A percentile compares a stretch with the other conserved stretches of the same genome.
These are phyloP conservation scores for Dermolepida albohirtum DNA, from an alignment of 2,888 invertebrate species.

Conservation along the genomic window DNA sequence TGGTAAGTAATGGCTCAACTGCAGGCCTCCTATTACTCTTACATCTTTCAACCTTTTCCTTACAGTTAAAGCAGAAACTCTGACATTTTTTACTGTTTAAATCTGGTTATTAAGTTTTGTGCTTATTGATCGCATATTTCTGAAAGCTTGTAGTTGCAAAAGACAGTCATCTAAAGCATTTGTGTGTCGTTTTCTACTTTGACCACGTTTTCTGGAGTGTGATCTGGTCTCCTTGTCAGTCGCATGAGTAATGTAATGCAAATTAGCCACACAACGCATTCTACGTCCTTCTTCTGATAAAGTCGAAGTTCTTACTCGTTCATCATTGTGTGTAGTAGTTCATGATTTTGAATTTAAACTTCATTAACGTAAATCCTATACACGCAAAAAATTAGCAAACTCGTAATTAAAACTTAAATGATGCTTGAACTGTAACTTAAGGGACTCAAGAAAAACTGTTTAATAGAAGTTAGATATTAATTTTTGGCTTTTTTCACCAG, in stretches of 20 bases:
- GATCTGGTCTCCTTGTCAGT: not conserved
- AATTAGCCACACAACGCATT: conserved; percentile 1
- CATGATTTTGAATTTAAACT: not conserved
- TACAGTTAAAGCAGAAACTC: not conserved
- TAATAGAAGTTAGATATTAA: not conserved
- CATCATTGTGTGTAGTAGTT: not conserved
- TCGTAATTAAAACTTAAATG: too few species aligned
- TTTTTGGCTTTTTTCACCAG: not conserved
- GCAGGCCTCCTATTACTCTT: too few species aligned
- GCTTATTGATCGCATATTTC: not conserved
- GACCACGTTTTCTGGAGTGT: not conserved
- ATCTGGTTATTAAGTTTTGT: not conserved
- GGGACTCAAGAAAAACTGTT: not conserved
- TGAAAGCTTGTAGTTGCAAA: not conserved
- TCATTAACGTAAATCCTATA: not conserved
- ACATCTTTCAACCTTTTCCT: not conserved
- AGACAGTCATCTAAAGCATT: not conserved
- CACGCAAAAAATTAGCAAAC: not conserved
- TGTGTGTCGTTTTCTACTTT: not conserved
- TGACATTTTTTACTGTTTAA: not conserved
- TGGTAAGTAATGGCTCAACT: too few species aligned
- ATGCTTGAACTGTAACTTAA: too few species aligned
- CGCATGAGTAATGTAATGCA: not conserved
- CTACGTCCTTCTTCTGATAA: not conserved
- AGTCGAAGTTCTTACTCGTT: not conserved